Evolutionary conservation across 2,888 invertebrate species (phyloP), one percentile per base, ranked within the genome.

Genomic region (Phengaris arion): DNA sequence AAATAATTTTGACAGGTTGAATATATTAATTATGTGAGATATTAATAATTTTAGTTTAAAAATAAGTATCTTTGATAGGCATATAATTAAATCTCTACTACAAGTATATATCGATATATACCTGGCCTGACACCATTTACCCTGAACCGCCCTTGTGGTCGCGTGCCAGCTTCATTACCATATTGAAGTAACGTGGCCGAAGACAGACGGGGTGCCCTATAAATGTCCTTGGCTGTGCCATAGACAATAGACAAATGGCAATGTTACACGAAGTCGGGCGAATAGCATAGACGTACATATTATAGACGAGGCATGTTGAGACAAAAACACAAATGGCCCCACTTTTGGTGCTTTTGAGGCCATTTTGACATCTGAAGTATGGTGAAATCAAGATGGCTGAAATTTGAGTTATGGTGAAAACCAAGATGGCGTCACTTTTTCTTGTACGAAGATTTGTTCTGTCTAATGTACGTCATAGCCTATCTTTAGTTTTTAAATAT

Each of bases 101-200:
- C 35, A 52, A 52, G 52, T 10, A 52, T 64, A 64, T 12, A 64
- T 45, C 64, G 64, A 64, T 64, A 64, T 10, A 52, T 52, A 52
- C 10, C 12, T 64, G 35, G 35, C 35, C 64, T 64, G 35, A 45
- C 2, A 12, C 64, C 64, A 9, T 64, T 55, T 12, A 15, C 64
- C 64, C 64, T 64, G 6, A 35, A 35, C 35, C 64, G 64, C 64
- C 64, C 64, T 64, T 64, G 45, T 45, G 22, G 57, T 22, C 35
- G 64, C 64, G 64, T 64, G 64, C 64, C 45, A 64, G 64, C 6
- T 35, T 64, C 64, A 64, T 64, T 64, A 64, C 64, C 64, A 64
- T 64, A 64, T 13, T 10, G 52, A 6, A 48, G 48, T 52, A 45
- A 35, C 64, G 64, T 64, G 64, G 64, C 35, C 6, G 10, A 64